Evolutionary conservation across 23 tunicate species (phyloP).

Genomic region (Pegea sp.): DNA sequence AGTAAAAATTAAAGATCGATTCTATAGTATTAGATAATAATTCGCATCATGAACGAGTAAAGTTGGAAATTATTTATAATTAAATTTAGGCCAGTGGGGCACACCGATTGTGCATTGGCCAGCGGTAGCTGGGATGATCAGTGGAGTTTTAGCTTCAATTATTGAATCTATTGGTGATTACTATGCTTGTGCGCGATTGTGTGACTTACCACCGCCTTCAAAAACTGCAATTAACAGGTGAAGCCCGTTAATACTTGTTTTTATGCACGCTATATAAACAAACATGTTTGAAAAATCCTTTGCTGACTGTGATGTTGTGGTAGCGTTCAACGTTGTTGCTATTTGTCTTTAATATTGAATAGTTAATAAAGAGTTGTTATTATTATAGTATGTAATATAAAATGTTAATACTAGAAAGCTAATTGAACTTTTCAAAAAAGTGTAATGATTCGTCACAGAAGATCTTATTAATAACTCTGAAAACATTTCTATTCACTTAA

Average conservation of each 20-base stretch:
- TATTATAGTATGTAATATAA: too few relatives aligned
- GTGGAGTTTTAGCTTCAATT: slow-evolving; percentile 65
- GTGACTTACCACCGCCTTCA: slow-evolving; percentile 44
- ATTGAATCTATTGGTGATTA: slow-evolving; percentile 76
- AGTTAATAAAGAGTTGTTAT: not conserved
- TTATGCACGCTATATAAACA: not conserved
- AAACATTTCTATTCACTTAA: too few relatives aligned
- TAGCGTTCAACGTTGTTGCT: not conserved
- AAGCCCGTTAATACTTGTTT: not conserved
- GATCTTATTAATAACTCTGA: too few relatives aligned
- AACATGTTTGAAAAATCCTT: not conserved
- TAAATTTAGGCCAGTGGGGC: slow-evolving; percentile 83
- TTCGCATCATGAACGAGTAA: not conserved
- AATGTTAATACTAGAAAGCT: too few relatives aligned
- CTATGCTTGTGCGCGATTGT: slow-evolving; percentile 74
- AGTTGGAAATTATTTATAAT: not conserved
- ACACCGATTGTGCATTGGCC: slow-evolving; percentile 30
- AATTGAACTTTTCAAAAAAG: too few relatives aligned
- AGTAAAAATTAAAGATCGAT: too few relatives aligned
- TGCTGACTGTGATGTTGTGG: too few relatives aligned
- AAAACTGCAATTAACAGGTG: slow-evolving; percentile 78
- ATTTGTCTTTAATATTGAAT: not conserved
- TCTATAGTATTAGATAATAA: too few relatives aligned
- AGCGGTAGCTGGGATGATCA: slow-evolving; percentile 65
- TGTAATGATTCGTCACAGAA: too few relatives aligned